A percentile compares a stretch with the other conserved stretches of the same genome.
Evolutionary conservation across 2,888 invertebrate species (phyloP).

Genomic region (Enchytraeus crypticus): DNA sequence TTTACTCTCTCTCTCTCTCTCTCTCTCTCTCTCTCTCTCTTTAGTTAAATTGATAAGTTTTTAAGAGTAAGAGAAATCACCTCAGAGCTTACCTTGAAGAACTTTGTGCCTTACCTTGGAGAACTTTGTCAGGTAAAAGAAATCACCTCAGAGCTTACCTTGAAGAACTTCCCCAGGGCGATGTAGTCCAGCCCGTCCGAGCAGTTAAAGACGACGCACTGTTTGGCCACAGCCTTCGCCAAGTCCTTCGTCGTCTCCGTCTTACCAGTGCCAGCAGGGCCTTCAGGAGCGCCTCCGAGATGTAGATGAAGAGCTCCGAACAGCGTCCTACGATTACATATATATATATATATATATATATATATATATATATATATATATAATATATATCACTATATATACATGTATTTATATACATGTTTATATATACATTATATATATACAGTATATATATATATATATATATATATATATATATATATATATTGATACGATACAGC

Average conservation of each 20-base stretch:
- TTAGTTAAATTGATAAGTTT: too few relatives aligned
- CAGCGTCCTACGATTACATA: slow-evolving; percentile 43
- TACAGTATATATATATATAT: too few relatives aligned
- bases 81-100: slow-evolving; percentile 48
- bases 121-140: not conserved
- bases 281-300: slow-evolving; percentile 52
- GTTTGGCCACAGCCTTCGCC: slow-evolving; percentile 52
- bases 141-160: slow-evolving; percentile 37
- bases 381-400: not conserved
- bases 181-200: slow-evolving; percentile 52
- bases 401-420: too few relatives aligned
- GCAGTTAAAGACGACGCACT: slow-evolving; percentile 53
- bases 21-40: too few relatives aligned
- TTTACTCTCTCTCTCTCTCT: too few relatives aligned
- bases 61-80: not conserved
- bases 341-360: too few relatives aligned
- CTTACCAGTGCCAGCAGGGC: slow-evolving; percentile 52
- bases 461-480: not conserved
- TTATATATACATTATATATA: too few relatives aligned
- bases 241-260: too few relatives aligned
- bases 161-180: slow-evolving; percentile 52
- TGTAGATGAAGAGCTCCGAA: slow-evolving; percentile 51
- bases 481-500: too few relatives aligned
- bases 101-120: too few relatives aligned
- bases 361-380: not conserved